Percentiles rank a stretch among this genome's conserved stretches.
Conservation (phyloP, 2,113 vertebrate species). For the Formicarius rufipectus region DNA sequence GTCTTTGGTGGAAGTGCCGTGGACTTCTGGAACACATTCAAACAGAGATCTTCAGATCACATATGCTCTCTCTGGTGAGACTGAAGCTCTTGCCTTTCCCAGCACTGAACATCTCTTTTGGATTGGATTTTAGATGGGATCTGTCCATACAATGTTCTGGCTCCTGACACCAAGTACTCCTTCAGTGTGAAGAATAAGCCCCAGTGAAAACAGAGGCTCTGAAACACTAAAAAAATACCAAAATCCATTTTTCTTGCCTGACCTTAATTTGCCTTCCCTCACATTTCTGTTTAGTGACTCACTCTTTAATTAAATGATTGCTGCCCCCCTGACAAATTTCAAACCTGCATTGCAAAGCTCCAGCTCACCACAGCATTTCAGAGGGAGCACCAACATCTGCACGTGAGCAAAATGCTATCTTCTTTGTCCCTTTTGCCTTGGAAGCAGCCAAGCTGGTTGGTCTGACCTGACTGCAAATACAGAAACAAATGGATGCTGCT, state of each 20-base stretch:
- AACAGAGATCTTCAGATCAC: neutral
- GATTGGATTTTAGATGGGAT: neutral
- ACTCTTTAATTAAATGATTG: constrained; percentile 58
- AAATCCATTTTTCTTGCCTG: constrained; percentile 31
- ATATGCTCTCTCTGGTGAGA: neutral
- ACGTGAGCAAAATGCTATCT: neutral
- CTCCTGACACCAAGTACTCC: neutral
- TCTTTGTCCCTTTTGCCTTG: neutral
- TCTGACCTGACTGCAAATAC: neutral
- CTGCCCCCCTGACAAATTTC: constrained; percentile 28
- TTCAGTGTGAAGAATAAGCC: neutral
- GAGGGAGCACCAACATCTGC: constrained; percentile 13
- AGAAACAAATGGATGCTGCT: neutral
- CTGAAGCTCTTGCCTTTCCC: neutral
- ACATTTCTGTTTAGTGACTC: neutral
- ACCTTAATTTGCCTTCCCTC: constrained; percentile 49
- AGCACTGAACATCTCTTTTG: neutral
- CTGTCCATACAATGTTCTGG: neutral
- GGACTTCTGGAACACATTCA: neutral
- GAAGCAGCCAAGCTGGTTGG: neutral
- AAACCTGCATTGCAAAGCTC: neutral
- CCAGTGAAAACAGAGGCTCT: neutral
- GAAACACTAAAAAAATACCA: constrained; percentile 1
- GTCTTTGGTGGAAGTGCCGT: rapidly evolving
- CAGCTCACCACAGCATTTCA: neutral